Conservation (phyloP, 2,888 invertebrate species). For the Agrochola lota region DNA sequence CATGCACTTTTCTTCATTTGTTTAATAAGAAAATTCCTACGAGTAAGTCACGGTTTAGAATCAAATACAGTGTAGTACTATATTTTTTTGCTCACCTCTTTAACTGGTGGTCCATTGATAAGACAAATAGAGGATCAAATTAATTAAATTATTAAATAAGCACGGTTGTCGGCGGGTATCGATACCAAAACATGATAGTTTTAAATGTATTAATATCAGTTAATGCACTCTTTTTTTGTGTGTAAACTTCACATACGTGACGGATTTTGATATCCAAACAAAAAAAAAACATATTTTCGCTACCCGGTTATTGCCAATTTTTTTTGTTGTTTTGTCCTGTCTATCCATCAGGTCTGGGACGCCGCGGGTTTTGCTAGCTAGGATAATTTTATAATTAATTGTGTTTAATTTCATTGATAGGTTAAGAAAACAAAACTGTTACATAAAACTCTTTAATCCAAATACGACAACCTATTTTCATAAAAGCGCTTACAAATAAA, state of each 20-base stretch:
- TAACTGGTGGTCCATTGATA: neutral
- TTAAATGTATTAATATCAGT: too few species aligned
- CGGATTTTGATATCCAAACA: too few species aligned
- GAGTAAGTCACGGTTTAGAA: neutral
- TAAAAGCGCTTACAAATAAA: conserved; percentile 61
- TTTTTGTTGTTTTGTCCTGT: too few species aligned
- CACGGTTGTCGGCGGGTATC: neutral
- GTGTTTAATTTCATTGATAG: neutral
- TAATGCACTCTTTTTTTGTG: too few species aligned
- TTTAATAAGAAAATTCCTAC: neutral
- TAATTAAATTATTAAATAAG: too few species aligned
- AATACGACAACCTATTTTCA: conserved; percentile 35
- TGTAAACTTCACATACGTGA: too few species aligned
- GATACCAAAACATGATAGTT: too few species aligned
- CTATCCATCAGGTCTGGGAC: too few species aligned
- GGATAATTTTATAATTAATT: neutral
- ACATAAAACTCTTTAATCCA: conserved; percentile 44
- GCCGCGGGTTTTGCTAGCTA: too few species aligned
- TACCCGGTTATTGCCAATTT: too few species aligned
- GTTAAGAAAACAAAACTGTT: conserved; percentile 24
- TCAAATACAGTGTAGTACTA: neutral
- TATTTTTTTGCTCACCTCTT: neutral
- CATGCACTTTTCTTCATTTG: neutral
- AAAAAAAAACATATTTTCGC: too few species aligned
- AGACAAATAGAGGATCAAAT: neutral